A percentile compares a stretch with the other conserved stretches of the same genome.
These are phyloP conservation scores for Staurois parvus DNA, from an alignment of 2,797 vertebrate genomes.

Conservation along the genomic window DNA sequence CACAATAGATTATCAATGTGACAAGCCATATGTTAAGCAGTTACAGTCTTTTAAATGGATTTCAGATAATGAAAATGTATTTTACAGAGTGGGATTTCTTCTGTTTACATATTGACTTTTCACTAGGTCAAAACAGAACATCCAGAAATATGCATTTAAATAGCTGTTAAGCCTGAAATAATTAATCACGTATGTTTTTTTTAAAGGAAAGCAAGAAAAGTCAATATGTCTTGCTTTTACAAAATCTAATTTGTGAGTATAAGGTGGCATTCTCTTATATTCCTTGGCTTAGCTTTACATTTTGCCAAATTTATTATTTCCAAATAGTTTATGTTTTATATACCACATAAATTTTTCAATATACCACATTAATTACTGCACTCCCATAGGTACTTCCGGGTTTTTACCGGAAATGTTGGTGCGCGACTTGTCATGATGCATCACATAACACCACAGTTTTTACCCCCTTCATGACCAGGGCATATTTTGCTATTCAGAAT, in stretches of 20 bases:
- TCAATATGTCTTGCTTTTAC: background rate
- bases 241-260: background rate
- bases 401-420: too few species aligned
- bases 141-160: constrained; percentile 15
- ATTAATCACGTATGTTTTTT: background rate
- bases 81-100: background rate
- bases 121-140: background rate
- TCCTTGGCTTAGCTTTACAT: background rate
- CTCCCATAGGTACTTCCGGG: too few species aligned
- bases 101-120: constrained; percentile 21
- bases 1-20: background rate
- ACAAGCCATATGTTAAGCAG: constrained; percentile 22
- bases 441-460: too few species aligned
- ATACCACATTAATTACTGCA: too few species aligned
- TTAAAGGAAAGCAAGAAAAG: background rate
- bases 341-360: background rate
- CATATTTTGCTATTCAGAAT: too few species aligned
- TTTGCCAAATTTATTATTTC: too few species aligned
- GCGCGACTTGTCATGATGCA: too few species aligned
- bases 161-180: constrained; percentile 3
- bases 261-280: background rate
- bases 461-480: too few species aligned
- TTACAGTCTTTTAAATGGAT: constrained; percentile 20
- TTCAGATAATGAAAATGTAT: constrained; percentile 26
- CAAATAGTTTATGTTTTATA: background rate